Evolutionary conservation across 1,140 invertebrate genomes (phyloP).

Genomic region (Brachionus plicatilis): DNA sequence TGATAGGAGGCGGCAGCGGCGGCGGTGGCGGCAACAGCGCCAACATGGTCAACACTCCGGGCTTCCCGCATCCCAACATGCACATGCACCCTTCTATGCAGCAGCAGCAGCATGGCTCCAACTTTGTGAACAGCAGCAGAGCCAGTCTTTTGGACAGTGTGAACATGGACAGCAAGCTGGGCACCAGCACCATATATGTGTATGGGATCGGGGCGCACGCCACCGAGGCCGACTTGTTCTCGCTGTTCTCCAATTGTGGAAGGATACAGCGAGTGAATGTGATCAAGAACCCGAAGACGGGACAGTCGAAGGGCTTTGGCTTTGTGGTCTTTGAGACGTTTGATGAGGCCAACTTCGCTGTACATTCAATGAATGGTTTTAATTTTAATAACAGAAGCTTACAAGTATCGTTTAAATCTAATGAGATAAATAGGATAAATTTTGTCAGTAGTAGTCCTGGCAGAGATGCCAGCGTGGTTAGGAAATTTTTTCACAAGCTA

Average conservation of each 20-base stretch:
- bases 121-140: background rate
- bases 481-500: background rate
- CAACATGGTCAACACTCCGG: background rate
- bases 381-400: background rate
- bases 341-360: slow-evolving; percentile 34
- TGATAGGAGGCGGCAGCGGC: background rate
- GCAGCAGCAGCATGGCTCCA: background rate
- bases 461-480: background rate
- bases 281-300: slow-evolving; percentile 8
- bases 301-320: slow-evolving; percentile 31
- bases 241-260: slow-evolving; percentile 32
- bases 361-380: slow-evolving; percentile 38
- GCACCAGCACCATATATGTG: slow-evolving; percentile 22
- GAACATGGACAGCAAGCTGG: background rate
- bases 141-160: background rate
- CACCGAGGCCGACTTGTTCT: background rate
- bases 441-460: background rate
- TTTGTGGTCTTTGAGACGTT: slow-evolving; percentile 29
- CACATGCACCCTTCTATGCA: background rate
- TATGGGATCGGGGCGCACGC: slow-evolving; percentile 38
- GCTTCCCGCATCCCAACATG: background rate
- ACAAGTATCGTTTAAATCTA: slow-evolving; percentile 38
- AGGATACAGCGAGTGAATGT: slow-evolving; percentile 14
- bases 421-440: background rate
- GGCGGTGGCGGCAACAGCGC: background rate